These are phyloP conservation scores for Trissolcus brochymenae DNA, from an alignment of 2,888 invertebrate genomes.

Conservation along the genomic window DNA sequence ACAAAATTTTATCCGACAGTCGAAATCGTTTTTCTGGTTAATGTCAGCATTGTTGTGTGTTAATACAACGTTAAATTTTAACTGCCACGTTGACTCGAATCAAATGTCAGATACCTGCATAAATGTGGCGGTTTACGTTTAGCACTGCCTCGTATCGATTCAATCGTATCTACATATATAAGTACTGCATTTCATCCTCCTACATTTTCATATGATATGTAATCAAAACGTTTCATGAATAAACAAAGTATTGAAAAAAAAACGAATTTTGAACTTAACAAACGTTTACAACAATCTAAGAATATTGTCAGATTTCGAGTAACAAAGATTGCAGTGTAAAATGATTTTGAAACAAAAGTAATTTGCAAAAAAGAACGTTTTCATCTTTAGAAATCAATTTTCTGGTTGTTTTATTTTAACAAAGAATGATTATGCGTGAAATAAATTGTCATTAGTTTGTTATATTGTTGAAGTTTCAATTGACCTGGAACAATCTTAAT, in stretches of 20 bases:
- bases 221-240: neutral
- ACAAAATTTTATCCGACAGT: neutral
- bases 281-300: too few relatives aligned
- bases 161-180: slow-evolving; percentile 6
- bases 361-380: too few relatives aligned
- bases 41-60: neutral
- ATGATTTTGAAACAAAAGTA: too few relatives aligned
- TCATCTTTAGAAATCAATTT: too few relatives aligned
- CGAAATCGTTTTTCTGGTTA: neutral
- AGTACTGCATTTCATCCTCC: neutral
- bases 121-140: slow-evolving; percentile 8
- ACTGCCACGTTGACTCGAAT: neutral
- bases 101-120: slow-evolving; percentile 17
- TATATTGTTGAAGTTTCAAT: slow-evolving; percentile 10
- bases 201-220: neutral
- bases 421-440: neutral
- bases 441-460: neutral
- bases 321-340: too few relatives aligned
- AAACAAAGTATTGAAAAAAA: too few relatives aligned
- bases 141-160: slow-evolving; percentile 1
- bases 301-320: too few relatives aligned
- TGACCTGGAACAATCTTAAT: slow-evolving; percentile 37
- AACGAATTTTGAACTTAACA: too few relatives aligned
- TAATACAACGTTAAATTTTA: slow-evolving; percentile 7
- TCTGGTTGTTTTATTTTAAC: too few relatives aligned